A percentile compares a stretch with the other conserved stretches of the same genome.
Evolutionary conservation across 2,888 invertebrate genomes (phyloP).

Genomic region (Nineta flava): DNA sequence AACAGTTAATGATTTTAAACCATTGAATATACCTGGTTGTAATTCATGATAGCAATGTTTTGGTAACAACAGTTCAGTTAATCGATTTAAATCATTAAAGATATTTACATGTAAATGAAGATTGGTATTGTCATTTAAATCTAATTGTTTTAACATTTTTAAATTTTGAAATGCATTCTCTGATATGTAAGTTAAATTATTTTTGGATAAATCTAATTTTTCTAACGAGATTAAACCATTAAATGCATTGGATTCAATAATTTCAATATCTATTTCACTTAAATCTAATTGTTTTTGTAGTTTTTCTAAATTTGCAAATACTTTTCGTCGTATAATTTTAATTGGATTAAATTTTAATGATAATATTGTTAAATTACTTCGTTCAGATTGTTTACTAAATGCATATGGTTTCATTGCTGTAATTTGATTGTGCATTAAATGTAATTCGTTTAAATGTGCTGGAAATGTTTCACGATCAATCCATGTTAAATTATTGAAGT

Average conservation of each 20-base stretch:
- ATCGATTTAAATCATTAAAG: background rate
- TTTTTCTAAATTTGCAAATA: background rate
- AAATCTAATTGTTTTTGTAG: background rate
- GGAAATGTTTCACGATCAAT: background rate
- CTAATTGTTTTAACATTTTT: background rate
- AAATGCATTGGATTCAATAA: background rate
- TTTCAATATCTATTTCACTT: background rate
- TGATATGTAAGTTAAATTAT: background rate
- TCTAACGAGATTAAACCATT: background rate
- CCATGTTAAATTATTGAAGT: background rate
- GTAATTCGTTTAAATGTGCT: background rate
- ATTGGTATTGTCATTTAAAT: background rate
- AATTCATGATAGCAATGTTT: background rate
- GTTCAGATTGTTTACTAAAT: background rate
- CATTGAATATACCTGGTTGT: background rate
- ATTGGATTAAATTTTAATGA: background rate
- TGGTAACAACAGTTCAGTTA: background rate
- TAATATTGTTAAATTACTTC: background rate
- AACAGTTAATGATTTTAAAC: background rate
- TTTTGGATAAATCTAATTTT: background rate
- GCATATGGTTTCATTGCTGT: background rate
- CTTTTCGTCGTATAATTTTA: background rate
- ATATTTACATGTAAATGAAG: background rate
- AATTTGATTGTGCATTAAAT: background rate
- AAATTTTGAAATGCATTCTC: background rate